Percentiles rank a stretch among this genome's conserved stretches.
Evolutionary conservation across 2,797 vertebrate genomes (phyloP).

Genomic region (Zenarchopterus dispar): DNA sequence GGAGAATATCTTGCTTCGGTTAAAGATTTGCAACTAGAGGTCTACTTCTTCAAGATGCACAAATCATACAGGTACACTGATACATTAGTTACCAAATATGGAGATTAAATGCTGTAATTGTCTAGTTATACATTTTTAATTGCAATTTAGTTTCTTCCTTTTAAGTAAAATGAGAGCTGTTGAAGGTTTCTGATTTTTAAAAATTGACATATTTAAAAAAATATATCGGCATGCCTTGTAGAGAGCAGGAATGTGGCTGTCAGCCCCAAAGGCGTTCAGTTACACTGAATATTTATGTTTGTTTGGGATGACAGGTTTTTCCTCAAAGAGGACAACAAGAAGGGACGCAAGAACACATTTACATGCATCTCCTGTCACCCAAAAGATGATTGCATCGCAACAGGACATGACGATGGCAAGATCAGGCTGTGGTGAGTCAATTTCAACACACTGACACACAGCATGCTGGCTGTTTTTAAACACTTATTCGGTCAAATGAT

Average conservation of each 20-base stretch:
- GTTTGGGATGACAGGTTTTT: slow-evolving; percentile 78
- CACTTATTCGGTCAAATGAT: too few species aligned
- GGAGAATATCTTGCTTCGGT: slow-evolving; percentile 87
- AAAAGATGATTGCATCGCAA: slow-evolving; percentile 92
- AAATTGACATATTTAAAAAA: too few species aligned
- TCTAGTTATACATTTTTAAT: too few species aligned
- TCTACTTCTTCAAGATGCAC: slow-evolving; percentile 91
- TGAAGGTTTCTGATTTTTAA: too few species aligned
- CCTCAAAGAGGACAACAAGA: slow-evolving; percentile 81
- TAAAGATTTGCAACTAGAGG: slow-evolving; percentile 78
- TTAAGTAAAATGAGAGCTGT: too few species aligned
- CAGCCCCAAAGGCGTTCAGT: too few species aligned
- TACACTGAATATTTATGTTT: rapidly evolving
- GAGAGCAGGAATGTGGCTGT: too few species aligned
- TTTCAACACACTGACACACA: background rate
- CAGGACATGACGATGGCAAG: slow-evolving; percentile 92
- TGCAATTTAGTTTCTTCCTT: background rate
- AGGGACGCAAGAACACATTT: slow-evolving; percentile 84
- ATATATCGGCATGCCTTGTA: too few species aligned
- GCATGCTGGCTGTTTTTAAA: too few species aligned
- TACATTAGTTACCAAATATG: background rate
- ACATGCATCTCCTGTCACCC: slow-evolving; percentile 92
- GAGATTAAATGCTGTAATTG: background rate
- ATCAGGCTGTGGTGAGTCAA: slow-evolving; percentile 91
- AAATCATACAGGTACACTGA: slow-evolving; percentile 82